Percentiles rank a stretch among this genome's conserved stretches.
phyloP scores from a whole-genome alignment of 1,140 invertebrate species.

The Euwallacea fornicatus region DNA sequence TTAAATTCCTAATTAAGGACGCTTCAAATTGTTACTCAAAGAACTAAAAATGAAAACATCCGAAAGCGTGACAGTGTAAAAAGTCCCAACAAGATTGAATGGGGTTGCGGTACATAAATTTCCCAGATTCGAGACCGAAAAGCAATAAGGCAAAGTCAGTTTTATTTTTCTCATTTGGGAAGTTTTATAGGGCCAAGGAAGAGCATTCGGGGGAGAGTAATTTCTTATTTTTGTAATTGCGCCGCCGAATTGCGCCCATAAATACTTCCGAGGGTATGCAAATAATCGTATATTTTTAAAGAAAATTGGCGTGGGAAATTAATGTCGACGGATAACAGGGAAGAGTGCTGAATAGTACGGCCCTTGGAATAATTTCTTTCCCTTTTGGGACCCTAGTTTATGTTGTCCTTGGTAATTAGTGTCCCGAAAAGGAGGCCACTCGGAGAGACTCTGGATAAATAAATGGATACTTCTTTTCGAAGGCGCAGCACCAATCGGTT shows the following conservation, averaged over 20 bases:
- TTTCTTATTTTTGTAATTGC: slow-evolving; percentile 39
- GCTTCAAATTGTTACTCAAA: too few species aligned
- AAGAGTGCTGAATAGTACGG: slow-evolving; percentile 31
- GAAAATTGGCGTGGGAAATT: slow-evolving; percentile 37
- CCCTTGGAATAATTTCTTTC: slow-evolving; percentile 24
- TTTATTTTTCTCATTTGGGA: slow-evolving; percentile 32
- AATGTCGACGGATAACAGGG: slow-evolving; percentile 31
- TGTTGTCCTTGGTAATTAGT: too few species aligned
- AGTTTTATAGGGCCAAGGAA: slow-evolving; percentile 28
- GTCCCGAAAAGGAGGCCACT: too few species aligned
- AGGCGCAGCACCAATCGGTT: too few species aligned
- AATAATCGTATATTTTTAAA: slow-evolving; percentile 39
- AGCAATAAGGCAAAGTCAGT: slow-evolving; percentile 31
- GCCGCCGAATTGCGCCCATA: slow-evolving; percentile 33
- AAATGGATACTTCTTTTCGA: too few species aligned
- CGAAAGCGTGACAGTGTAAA: not conserved
- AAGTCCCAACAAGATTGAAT: slow-evolving; percentile 1
- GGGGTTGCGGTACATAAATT: slow-evolving; percentile 17
- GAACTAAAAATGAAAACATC: too few species aligned
- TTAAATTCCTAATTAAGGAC: not conserved
- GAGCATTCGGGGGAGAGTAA: slow-evolving; percentile 28
- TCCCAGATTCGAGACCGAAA: slow-evolving; percentile 19
- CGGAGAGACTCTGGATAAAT: too few species aligned
- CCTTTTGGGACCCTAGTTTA: slow-evolving; percentile 16
- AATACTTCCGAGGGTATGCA: slow-evolving; percentile 38